Evolutionary conservation across 2,797 vertebrate genomes (phyloP), one percentile per base, ranked within the genome.

Genomic region (Xyrichtys novacula): DNA sequence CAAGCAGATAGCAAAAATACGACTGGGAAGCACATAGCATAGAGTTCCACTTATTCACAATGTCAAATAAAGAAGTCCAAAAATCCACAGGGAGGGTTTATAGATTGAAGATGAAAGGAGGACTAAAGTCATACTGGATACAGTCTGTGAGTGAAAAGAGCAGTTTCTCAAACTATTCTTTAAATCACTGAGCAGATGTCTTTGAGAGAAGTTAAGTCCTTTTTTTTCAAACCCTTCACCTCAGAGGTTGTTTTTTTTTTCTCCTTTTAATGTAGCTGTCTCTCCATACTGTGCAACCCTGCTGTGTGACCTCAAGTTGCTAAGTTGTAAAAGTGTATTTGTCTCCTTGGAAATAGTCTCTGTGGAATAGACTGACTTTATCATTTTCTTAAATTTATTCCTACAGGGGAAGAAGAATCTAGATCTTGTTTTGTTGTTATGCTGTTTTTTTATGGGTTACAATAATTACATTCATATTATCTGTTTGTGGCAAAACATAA

Each of bases 391-490:
- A 11, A 40, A 39, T 54, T 61, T 7, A 49, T 39, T 26, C 19
- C 32, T 31, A 20, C 26, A 0, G 0, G 29, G 15, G 26, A 55
- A 50, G 17, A 54, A 44, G 1, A 62, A 43, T 56, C 10, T 34
- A 28, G 14, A n/a, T 56, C 66, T 23, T 48, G 29, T 57, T 59
- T 42, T 40, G 28, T 6, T 29, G n/a, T 54, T 34, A 12, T 34
- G 11, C 11, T 12, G 32, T 12, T 34, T 4, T 65, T 76, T 42
- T n/a, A 63, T 58, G 50, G 25, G 47, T 63, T 53, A 23, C 34
- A 16, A 38, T n/a, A 46, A 57, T 62, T 62, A 63, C 46, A 71
- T 47, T 60, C 15, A 47, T 48, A 22, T 32, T 54, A 16, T 52
- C 39, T 31, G 58, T 48, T 38, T 55, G 53, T 54, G 22, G 39